Percentiles rank a stretch among this genome's conserved stretches.
These are phyloP conservation scores for Ophion ellenae DNA, from an alignment of 2,888 invertebrate genomes.

Conservation along the genomic window DNA sequence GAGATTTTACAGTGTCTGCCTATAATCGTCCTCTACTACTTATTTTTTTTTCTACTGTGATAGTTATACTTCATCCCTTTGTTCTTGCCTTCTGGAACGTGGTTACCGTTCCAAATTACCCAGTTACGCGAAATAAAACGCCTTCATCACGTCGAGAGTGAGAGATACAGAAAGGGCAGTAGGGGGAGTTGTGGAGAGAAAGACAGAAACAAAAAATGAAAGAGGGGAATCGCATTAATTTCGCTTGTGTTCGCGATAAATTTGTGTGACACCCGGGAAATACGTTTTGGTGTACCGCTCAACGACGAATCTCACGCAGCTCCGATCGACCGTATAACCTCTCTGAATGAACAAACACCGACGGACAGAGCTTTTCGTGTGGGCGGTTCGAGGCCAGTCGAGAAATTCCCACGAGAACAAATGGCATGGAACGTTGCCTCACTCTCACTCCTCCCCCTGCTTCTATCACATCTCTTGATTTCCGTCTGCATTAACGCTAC, in stretches of 20 bases:
- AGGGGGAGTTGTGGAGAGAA: background rate
- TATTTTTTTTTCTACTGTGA: background rate
- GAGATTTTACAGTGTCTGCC: background rate
- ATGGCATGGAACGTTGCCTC: constrained; percentile 3
- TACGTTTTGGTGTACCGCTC: constrained; percentile 38
- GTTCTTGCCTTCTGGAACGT: background rate
- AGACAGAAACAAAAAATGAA: background rate
- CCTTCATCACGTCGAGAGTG: constrained; percentile 30
- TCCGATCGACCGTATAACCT: constrained; percentile 43
- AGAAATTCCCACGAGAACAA: constrained; percentile 50
- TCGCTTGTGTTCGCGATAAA: constrained; percentile 45
- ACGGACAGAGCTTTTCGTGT: constrained; percentile 35
- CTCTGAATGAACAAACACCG: constrained; percentile 46
- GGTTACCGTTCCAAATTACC: constrained; percentile 25
- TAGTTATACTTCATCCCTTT: background rate
- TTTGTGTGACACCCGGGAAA: constrained; percentile 35
- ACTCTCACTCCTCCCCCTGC: constrained; percentile 24
- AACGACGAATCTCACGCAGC: constrained; percentile 36
- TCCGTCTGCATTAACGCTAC: constrained; percentile 14
- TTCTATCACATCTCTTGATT: constrained; percentile 1
- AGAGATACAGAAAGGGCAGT: background rate
- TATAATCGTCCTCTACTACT: constrained; percentile 19
- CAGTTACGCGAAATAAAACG: constrained; percentile 28
- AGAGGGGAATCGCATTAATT: constrained; percentile 30
- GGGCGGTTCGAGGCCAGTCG: constrained; percentile 30